Base-by-base conservation (phyloP, 2,888 invertebrate genomes). In the Eupithecia pulchellata region DNA sequence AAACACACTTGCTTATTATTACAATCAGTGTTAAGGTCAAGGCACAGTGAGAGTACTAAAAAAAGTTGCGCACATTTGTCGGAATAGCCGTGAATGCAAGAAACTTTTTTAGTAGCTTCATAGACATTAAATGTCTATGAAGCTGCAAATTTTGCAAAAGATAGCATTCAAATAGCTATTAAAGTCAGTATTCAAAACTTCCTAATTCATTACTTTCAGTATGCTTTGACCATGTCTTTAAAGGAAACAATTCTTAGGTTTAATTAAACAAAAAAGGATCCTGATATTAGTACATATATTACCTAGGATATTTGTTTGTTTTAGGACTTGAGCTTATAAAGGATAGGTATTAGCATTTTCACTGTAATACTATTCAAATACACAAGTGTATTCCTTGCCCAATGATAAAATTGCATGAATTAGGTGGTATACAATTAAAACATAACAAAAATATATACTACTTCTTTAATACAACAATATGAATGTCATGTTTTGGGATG, bases 351-450 rank as follows among this genome's bases (percentile, higher is more conserved):
- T n/a, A 39, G n/a, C 47, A 47, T 20, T 1, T 47, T 20, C 20
- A 20, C 47, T 20, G 47, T 11, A n/a, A 47, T 11, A 4, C 20
- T 11, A 25, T 52, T 52, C 11, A 20, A 36, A 0, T 42, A 42
- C n/a, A n/a, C 42, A 47, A 47, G 42, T 47, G 42, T 20, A 47
- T 47, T 47, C 42, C 42, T 47, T 47, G 42, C 42, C 20, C 52
- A 52, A 52, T 25, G 4, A 52, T 25, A 13, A 25, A 25, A 25
- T 13, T 52, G 25, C 11, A 25, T 52, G 4, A 25, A 52, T 13
- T 13, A 25, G 5, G 4, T 52, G 52, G 13, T 11, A 2, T 20
- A 25, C 25, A 13, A 25, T 52, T 47, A 11, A 20, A 52, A 52
- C 52, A 52, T 47, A 25, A 25, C 4, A 11, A 9, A 25, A 52